These are phyloP conservation scores for Mandrillus leucophaeus DNA, from an alignment of 2,113 vertebrate genomes.

Conservation along the genomic window DNA sequence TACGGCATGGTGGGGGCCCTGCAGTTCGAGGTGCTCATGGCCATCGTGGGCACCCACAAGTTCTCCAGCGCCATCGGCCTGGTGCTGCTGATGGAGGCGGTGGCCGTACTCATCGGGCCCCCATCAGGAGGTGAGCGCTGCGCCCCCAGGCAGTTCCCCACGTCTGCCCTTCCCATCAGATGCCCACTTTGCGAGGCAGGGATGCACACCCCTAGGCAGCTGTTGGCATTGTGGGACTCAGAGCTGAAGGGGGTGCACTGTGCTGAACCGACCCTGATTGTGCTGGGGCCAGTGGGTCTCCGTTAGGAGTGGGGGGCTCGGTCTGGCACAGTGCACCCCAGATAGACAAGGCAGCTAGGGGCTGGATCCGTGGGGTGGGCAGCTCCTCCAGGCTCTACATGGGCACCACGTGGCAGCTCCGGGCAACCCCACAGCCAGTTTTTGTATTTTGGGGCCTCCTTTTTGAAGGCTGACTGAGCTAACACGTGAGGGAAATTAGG, in stretches of 20 bases:
- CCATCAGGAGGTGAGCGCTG: slow-evolving; percentile 90
- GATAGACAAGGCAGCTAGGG: background rate
- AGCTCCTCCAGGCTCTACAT: too few species aligned
- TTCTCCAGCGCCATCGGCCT: slow-evolving; percentile 97
- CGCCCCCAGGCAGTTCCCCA: too few species aligned
- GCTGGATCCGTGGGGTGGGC: too few species aligned
- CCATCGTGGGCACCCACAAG: slow-evolving; percentile 94
- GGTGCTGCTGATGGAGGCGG: slow-evolving; percentile 93
- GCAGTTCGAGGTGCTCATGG: slow-evolving; percentile 98
- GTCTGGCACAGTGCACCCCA: background rate
- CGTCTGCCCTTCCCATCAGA: background rate
- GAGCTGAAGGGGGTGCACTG: too few species aligned
- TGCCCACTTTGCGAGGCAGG: background rate
- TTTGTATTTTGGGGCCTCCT: background rate
- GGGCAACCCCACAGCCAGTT: background rate
- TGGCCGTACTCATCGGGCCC: slow-evolving; percentile 95
- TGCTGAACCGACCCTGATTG: too few species aligned
- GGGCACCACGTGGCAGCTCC: background rate
- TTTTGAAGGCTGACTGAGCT: background rate
- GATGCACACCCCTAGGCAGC: background rate
- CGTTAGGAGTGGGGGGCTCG: background rate
- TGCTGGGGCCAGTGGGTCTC: background rate
- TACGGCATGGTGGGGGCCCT: slow-evolving; percentile 98
- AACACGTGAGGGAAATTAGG: background rate
- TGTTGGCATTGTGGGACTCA: background rate